Base-by-base conservation (phyloP, 2,797 vertebrate genomes). In the Syngnathus acus region DNA sequence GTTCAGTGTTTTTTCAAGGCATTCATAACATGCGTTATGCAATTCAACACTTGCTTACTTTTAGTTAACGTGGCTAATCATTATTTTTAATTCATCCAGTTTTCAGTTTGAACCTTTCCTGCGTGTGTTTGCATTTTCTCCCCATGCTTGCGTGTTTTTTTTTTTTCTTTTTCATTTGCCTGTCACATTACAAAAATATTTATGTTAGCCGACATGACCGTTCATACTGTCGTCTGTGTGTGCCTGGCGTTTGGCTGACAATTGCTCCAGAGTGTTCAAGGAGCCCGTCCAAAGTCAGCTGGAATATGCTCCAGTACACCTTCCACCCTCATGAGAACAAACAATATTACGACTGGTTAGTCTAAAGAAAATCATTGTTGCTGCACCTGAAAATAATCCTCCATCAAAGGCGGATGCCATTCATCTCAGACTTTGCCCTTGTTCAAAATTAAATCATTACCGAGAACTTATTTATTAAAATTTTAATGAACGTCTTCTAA, bases 401-500 rank as follows among this genome's bases (percentile, higher is more conserved):
- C 16, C 23, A 26, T 23, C n/a, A 26, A 26, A 45, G 8, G 6
- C 6, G n/a, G 60, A 4, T 40, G 59, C 39, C 39, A 11, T 11
- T 61, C 39, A n/a, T 40, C 19, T 7, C 17, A 42, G 5, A 21
- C 40, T 62, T 62, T 43, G n/a, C 42, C 42, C 6, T 62, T 14
- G 60, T 26, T 42, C n/a, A 62, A 62, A 62, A 62, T 62, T 40
- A 21, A 62, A 53, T 57, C 26, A 16, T 54, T 40, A 17, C 19
- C 23, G 11, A 54, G 53, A 54, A 7, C n/a, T 14, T 13, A 54
- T 54, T 54, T 54, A 54, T 54, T 54, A 3, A 54, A 26, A 45
- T 55, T 63, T 55, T 9, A 55, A 55, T 19, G 17, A 43, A n/a
- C 59, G 60, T 42, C 59, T 62, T 47, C 62, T 48, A 26, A 39